Conservation (phyloP, 2,113 vertebrate species). For the Phrynocephalus versicolor region DNA sequence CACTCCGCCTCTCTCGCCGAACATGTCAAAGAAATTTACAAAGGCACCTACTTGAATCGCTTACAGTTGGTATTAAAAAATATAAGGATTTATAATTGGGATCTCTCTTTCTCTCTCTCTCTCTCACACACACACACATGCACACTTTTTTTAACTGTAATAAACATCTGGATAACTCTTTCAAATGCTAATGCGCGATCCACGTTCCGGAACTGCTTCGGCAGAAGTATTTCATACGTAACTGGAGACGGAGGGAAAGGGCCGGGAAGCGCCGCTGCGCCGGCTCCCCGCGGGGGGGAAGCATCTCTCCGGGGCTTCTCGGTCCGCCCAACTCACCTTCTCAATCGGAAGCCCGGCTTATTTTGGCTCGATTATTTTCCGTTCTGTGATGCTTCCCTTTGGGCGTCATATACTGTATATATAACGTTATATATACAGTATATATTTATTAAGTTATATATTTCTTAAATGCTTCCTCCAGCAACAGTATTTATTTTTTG, state of each 20-base stretch:
- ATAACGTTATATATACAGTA: no score
- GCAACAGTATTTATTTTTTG: no score
- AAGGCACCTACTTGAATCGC: slow-evolving; percentile 67
- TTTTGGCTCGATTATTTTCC: not conserved
- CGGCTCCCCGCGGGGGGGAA: not conserved
- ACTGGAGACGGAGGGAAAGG: slow-evolving; percentile 11
- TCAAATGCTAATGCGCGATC: slow-evolving; percentile 43
- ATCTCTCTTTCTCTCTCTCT: slow-evolving; percentile 4
- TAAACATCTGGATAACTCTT: slow-evolving; percentile 54
- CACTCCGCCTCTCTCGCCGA: slow-evolving; percentile 42
- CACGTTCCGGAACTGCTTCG: slow-evolving; percentile 33
- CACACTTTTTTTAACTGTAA: slow-evolving; percentile 3
- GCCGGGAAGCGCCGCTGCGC: not conserved
- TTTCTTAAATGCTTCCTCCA: no score
- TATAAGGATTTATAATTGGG: slow-evolving; percentile 57
- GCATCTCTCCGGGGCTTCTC: not conserved
- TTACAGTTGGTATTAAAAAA: slow-evolving; percentile 73
- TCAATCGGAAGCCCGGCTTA: not conserved
- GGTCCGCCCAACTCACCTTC: not conserved
- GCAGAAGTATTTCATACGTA: slow-evolving; percentile 17
- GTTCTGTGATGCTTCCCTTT: not conserved
- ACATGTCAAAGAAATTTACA: slow-evolving; percentile 68
- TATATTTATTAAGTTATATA: no score
- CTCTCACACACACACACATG: not conserved
- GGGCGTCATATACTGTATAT: no score